These are phyloP conservation scores for Antigone vipio DNA, from an alignment of 2,113 vertebrate species.

Conservation along the genomic window DNA sequence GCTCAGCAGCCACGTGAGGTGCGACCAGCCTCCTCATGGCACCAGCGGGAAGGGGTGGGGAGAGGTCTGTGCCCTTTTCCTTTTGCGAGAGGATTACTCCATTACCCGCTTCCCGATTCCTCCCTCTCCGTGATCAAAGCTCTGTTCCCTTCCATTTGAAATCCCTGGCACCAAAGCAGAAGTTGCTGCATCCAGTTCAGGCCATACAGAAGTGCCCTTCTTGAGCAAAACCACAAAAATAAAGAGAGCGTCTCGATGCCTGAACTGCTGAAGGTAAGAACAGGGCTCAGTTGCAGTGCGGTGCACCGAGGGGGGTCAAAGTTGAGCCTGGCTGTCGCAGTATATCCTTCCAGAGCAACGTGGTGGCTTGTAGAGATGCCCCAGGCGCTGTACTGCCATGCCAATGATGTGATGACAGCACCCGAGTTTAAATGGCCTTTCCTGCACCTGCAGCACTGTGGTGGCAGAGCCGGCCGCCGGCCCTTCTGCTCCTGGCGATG, in stretches of 20 bases:
- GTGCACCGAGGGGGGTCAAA: rapidly evolving
- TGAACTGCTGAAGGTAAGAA: not conserved
- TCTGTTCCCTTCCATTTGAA: not conserved
- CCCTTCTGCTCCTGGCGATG: not conserved
- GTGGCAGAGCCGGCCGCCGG: not conserved
- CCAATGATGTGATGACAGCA: rapidly evolving
- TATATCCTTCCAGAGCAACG: not conserved
- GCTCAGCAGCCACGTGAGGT: not conserved
- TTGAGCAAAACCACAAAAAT: not conserved
- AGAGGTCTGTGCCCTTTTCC: not conserved
- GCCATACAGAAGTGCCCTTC: not conserved
- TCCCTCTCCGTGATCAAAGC: not conserved
- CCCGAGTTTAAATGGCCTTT: not conserved
- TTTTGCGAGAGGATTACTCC: rapidly evolving
- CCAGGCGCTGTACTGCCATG: not conserved
- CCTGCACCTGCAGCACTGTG: too few species aligned
- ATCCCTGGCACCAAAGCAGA: not conserved
- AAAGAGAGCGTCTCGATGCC: rapidly evolving
- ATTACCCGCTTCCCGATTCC: not conserved
- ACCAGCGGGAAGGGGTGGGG: not conserved
- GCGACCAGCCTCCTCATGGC: rapidly evolving
- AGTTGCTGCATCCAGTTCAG: not conserved
- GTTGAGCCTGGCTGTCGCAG: not conserved
- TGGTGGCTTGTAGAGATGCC: not conserved
- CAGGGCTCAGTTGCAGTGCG: rapidly evolving